These are phyloP conservation scores for Leptocoma aspasia DNA, from an alignment of 2,113 vertebrate genomes.

Conservation along the genomic window DNA sequence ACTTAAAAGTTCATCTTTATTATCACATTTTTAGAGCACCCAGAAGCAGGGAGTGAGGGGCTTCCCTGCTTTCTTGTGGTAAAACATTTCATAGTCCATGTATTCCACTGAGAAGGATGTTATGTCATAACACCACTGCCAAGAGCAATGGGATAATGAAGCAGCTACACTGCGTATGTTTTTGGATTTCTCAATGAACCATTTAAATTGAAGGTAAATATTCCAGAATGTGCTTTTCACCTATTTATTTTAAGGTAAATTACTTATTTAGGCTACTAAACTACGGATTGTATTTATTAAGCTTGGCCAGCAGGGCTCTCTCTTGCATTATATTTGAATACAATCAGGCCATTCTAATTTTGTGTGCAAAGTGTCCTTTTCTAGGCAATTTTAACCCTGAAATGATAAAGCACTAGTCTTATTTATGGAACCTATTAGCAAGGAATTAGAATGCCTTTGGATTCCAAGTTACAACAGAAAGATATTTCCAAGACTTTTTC, in stretches of 20 bases:
- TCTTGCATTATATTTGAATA: slow-evolving; percentile 66
- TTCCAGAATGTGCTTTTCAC: neutral
- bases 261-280: neutral
- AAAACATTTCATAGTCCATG: neutral
- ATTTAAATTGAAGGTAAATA: neutral
- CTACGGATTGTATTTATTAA: slow-evolving; percentile 37
- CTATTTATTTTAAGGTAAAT: neutral
- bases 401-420: neutral
- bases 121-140: neutral
- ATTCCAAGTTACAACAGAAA: neutral
- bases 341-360: neutral
- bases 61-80: neutral
- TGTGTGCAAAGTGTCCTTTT: neutral
- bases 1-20: neutral
- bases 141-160: neutral
- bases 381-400: slow-evolving; percentile 13
- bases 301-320: slow-evolving; percentile 71
- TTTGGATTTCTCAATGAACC: neutral
- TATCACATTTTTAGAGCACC: neutral
- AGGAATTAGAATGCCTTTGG: neutral
- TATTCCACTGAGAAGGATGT: neutral
- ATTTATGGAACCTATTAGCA: neutral
- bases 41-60: fast-evolving
- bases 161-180: neutral
- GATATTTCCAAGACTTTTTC: neutral